Evolutionary conservation across 2,797 vertebrate species (phyloP), one percentile per base, ranked within the genome.

Genomic region (Otolemur crassicaudatus): DNA sequence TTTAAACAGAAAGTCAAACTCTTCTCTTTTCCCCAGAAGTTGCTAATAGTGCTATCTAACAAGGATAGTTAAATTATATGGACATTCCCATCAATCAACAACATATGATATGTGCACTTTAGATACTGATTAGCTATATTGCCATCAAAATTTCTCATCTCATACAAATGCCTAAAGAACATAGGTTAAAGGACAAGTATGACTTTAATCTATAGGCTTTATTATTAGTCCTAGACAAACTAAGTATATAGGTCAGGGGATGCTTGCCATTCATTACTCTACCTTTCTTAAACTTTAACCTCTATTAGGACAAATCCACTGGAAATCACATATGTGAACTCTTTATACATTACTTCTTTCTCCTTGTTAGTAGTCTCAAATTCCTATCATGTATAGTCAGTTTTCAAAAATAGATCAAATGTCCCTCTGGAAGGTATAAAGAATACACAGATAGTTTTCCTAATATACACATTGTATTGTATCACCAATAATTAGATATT

Each of bases 371-470:
- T 17, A 53, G 37, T 75, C 82, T 60, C 65, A 16, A 89, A 83
- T 89, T 75, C 34, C 14, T 83, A 60, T 34, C 60, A 2, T 70
- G 10, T 31, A 1, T 84, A 58, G 22, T 34, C 61, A 70, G 40
- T 79, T 94, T 94, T 90, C 49, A 61, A 61, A 90, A 84, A 61
- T 77, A 90, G 19, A 94, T 76, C 60, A 83, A 83, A 37, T 76
- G 46, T 61, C 46, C 31, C 31, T n/a, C 34, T 46, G 25, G 37
- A 65, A 46, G 23, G 23, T 13, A 83, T 34, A 58, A 34, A 67
- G 11, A n/a, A 5, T n/a, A 29, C 56, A 82, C 27, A 81, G 1
- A 0, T 22, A 60, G 31, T 83, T 60, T 67, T 73, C 76, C n/a
- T 46, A 93, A 46, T 56, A 58, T 4, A 34, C 34, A 69, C 34